Base-by-base conservation (phyloP, 1,140 invertebrate species). In the Parapsyche elsis region DNA sequence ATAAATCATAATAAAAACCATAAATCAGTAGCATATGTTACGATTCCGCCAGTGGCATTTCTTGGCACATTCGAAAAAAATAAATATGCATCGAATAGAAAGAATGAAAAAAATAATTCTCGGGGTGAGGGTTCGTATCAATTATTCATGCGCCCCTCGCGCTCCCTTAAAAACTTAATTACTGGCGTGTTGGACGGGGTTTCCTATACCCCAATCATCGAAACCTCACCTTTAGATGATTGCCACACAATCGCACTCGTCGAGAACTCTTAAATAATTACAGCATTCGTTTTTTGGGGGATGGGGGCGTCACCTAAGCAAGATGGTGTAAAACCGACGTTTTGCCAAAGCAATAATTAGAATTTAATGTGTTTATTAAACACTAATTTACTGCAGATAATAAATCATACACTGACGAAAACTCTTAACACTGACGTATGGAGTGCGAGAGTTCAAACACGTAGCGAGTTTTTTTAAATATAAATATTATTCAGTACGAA, bases 81-180 rank as follows among this genome's bases (percentile, higher is more conserved):
- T n/a, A n/a, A n/a, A n/a, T n/a, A 38, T 38, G 30, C 30, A 38
- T 38, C 30, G 30, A 38, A 38, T 38, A 38, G n/a, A n/a, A n/a
- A n/a, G n/a, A 38, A 38, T 38, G 30, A 1, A 38, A 38, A 61
- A 19, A 21, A 61, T 19, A 74, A 73, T 59, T n/a, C 79, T 26
- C 44, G 26, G 71, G 71, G 79, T 75, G 80, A 61, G 70, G 19
- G 23, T 24, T 49, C 5, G 59, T 16, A 70, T 81, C 76, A 74
- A 81, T 81, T 81, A 81, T 81, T 78, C 75, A 81, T 24, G 1
- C 49, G 23, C 53, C 45, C 16, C 16, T 73, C 45, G n/a, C 26
- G 21, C 64, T 9, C 80, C 80, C 79, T 71, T 76, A 78, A 81
- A 77, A 77, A 78, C 80, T 81, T 81, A 81, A 81, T 81, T 81